Conservation (phyloP, 2,888 invertebrate species). For the Pimpla rufipes region DNA sequence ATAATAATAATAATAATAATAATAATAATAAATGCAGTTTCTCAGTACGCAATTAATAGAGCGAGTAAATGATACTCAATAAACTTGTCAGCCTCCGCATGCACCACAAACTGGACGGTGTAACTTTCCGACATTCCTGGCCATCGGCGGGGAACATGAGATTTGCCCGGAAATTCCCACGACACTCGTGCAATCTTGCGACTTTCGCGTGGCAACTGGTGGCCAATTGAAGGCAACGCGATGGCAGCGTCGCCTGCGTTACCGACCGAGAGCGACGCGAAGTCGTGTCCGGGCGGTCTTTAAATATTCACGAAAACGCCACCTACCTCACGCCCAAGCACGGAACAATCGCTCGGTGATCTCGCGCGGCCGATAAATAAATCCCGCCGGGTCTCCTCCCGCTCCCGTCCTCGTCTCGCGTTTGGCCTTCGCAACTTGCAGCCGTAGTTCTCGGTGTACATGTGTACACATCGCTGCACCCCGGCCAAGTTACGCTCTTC, state of each 20-base stretch:
- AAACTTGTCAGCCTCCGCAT: too few species aligned
- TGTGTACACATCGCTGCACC: neutral
- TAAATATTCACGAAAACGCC: constrained; percentile 22
- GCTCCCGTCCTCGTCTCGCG: neutral
- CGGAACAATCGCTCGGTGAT: constrained; percentile 48
- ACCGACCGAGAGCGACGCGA: constrained; percentile 1
- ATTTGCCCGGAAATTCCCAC: neutral
- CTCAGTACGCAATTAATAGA: too few species aligned
- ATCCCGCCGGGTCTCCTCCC: neutral
- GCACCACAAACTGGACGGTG: neutral
- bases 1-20: too few species aligned
- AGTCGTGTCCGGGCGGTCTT: neutral
- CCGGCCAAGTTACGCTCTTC: constrained; percentile 58
- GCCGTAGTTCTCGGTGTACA: constrained; percentile 3
- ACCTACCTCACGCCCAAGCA: constrained; percentile 5
- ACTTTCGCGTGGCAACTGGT: neutral
- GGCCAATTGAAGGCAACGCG: neutral
- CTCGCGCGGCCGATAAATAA: constrained; percentile 41
- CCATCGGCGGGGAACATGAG: neutral
- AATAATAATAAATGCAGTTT: too few species aligned
- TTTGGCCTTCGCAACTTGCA: constrained; percentile 56
- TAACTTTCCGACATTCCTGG: constrained; percentile 15
- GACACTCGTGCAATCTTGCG: neutral
- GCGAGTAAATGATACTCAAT: too few species aligned
- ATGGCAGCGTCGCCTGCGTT: neutral